phyloP scores from a whole-genome alignment of 2,888 invertebrate species.

The Clivina fossor region DNA sequence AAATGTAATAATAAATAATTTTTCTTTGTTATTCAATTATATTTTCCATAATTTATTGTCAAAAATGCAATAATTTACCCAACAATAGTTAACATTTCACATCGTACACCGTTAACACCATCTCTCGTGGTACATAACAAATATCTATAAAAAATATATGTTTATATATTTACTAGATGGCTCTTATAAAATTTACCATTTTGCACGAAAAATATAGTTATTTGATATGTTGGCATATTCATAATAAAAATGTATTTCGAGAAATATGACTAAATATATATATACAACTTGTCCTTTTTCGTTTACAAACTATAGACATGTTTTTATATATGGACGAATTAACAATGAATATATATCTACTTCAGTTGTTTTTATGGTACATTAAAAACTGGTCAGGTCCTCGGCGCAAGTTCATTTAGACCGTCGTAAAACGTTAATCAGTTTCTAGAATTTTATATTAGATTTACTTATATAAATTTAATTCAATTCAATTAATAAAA shows the following conservation, averaged over 20 bases:
- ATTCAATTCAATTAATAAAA: too few species aligned
- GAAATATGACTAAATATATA: too few species aligned
- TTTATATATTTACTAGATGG: neutral
- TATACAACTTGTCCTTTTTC: too few species aligned
- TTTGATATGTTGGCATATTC: neutral
- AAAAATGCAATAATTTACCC: too few species aligned
- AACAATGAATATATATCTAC: conserved; percentile 31
- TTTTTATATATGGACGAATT: conserved; percentile 27
- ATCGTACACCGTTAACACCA: too few species aligned
- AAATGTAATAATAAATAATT: too few species aligned
- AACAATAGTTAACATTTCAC: too few species aligned
- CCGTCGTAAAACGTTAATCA: conserved; percentile 32
- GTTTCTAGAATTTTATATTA: conserved; percentile 12
- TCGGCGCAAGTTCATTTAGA: conserved; percentile 37
- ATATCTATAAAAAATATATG: neutral
- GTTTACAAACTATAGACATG: conserved; percentile 8
- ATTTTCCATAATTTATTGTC: too few species aligned
- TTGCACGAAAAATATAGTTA: neutral
- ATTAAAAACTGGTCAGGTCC: conserved; percentile 53
- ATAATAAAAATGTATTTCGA: too few species aligned
- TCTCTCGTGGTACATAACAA: too few species aligned
- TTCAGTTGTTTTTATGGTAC: conserved; percentile 49
- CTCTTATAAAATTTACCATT: neutral
- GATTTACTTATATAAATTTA: too few species aligned
- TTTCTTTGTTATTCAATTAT: too few species aligned